These are phyloP conservation scores for Sarcophaga rosellei DNA, from an alignment of 2,888 invertebrate species.

Conservation along the genomic window DNA sequence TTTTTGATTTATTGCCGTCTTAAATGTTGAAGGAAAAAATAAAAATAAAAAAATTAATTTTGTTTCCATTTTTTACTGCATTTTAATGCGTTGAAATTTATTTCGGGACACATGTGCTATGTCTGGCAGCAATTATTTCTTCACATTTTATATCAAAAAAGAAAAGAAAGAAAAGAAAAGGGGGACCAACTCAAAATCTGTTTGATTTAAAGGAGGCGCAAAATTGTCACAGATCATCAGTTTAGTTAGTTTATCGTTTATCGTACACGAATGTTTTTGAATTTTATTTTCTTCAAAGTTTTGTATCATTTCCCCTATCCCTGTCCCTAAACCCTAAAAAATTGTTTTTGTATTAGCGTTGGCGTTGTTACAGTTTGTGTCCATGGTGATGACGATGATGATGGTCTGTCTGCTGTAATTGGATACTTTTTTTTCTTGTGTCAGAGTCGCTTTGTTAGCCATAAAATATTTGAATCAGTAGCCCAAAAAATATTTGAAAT, in stretches of 20 bases:
- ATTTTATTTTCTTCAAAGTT: too few species aligned
- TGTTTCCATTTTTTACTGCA: conserved; percentile 75
- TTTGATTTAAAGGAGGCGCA: conserved; percentile 49
- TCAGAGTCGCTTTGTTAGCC: too few species aligned
- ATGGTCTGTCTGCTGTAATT: conserved; percentile 26
- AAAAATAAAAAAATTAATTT: too few species aligned
- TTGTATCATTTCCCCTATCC: too few species aligned
- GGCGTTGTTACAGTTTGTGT: not conserved
- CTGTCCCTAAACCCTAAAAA: too few species aligned
- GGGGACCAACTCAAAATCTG: conserved; percentile 64
- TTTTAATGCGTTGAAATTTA: conserved; percentile 75
- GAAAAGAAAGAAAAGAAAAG: not conserved
- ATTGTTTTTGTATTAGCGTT: conserved; percentile 15
- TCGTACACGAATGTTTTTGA: not conserved
- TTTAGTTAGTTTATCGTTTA: conserved; percentile 30
- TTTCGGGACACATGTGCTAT: conserved; percentile 41
- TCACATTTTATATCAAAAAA: conserved; percentile 68
- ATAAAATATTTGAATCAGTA: not conserved
- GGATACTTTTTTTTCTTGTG: conserved; percentile 26
- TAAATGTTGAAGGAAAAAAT: conserved; percentile 73
- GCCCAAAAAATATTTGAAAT: conserved; percentile 36
- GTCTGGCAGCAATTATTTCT: conserved; percentile 56
- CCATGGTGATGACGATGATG: conserved; percentile 21
- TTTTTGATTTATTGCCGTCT: conserved; percentile 77
- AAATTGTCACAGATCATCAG: conserved; percentile 68